phyloP scores from a whole-genome alignment of 2,888 invertebrate genomes.

The Encarsia formosa region DNA sequence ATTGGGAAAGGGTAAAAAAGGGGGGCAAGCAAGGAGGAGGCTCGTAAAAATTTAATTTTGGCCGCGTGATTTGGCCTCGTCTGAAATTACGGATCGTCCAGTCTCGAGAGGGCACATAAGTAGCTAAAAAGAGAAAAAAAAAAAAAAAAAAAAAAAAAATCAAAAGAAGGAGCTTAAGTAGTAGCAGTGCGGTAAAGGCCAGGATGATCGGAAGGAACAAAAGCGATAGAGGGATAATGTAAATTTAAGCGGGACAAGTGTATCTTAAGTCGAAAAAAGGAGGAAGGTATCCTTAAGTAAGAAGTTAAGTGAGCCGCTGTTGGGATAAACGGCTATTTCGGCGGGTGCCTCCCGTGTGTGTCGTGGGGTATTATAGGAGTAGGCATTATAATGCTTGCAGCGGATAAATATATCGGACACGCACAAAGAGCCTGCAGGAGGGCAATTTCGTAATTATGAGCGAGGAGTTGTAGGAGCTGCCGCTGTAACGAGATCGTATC shows the following conservation, averaged over 20 bases:
- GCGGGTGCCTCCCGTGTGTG: conserved; percentile 4
- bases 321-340: conserved; percentile 6
- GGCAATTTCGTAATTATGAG: conserved; percentile 50
- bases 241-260: conserved; percentile 27
- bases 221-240: conserved; percentile 13
- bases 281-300: conserved; percentile 5
- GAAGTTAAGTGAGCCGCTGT: conserved; percentile 15
- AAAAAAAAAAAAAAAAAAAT: background rate
- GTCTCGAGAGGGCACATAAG: too few species aligned
- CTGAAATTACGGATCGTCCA: conserved; percentile 11
- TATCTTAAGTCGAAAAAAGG: conserved; percentile 19
- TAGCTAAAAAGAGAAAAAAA: too few species aligned
- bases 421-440: conserved; percentile 40
- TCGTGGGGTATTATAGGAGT: background rate
- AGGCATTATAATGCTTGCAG: background rate
- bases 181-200: background rate
- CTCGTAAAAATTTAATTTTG: conserved; percentile 27
- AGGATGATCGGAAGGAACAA: conserved; percentile 4
- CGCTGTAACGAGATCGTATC: conserved; percentile 42
- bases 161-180: background rate
- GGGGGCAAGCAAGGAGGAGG: background rate
- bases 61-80: conserved; percentile 14
- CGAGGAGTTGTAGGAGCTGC: conserved; percentile 36
- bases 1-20: conserved; percentile 4
- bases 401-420: background rate